Evolutionary conservation across 92 coral and sea anemone species (phyloP).

Genomic region (Blastomussa wellsi): DNA sequence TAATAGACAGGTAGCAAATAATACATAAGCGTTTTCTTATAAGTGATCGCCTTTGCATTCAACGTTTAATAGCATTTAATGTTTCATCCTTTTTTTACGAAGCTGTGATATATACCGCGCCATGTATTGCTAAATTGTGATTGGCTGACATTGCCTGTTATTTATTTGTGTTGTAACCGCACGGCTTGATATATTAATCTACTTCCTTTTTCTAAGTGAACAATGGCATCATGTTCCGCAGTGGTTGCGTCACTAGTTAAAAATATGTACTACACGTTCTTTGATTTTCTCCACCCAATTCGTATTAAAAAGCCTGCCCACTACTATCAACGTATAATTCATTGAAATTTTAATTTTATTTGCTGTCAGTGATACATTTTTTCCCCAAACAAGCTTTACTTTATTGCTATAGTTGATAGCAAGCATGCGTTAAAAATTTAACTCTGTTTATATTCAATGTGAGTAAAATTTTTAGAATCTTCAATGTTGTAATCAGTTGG

Average conservation of each 20-base stretch:
- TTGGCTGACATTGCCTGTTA: slow-evolving; percentile 1
- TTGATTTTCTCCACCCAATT: too few relatives aligned
- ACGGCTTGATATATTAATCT: slow-evolving; percentile 7
- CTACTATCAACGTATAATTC: too few relatives aligned
- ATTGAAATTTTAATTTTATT: not conserved
- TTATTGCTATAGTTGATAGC: not conserved
- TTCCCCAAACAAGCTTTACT: not conserved
- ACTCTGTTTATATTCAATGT: not conserved
- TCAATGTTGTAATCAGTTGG: not conserved
- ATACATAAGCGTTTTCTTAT: too few relatives aligned
- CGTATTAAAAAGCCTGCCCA: too few relatives aligned
- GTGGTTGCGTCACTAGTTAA: not conserved
- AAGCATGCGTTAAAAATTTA: not conserved
- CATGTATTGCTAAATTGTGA: not conserved
- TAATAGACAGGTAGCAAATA: not conserved
- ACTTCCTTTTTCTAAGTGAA: not conserved
- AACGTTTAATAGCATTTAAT: not conserved
- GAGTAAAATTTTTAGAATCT: not conserved
- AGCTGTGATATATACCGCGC: not conserved
- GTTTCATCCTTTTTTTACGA: not conserved
- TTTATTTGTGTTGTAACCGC: not conserved
- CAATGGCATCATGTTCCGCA: not conserved
- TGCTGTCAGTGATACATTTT: not conserved
- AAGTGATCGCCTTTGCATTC: not conserved
- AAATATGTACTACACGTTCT: not conserved